These are phyloP conservation scores for Notothenia coriiceps DNA, from an alignment of 2,113 vertebrate species.

Conservation along the genomic window DNA sequence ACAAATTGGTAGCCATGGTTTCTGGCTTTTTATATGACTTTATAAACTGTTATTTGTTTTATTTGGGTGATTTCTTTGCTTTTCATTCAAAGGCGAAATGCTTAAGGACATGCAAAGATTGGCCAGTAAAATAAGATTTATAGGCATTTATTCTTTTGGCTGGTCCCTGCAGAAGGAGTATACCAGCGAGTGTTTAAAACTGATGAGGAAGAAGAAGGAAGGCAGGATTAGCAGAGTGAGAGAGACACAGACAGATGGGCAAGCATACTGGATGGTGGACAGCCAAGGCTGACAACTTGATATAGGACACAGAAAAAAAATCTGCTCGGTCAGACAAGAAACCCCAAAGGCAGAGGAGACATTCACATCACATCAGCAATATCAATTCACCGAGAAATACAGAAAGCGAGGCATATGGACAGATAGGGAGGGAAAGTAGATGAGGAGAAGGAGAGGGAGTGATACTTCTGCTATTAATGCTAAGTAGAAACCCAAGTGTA, in stretches of 20 bases:
- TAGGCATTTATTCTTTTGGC: constrained; percentile 12
- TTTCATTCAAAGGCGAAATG: constrained; percentile 5
- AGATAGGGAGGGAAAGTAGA: constrained; percentile 32
- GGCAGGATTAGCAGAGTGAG: constrained; percentile 60
- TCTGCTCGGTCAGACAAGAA: constrained; percentile 67
- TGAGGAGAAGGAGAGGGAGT: constrained; percentile 11
- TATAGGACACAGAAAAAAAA: constrained; percentile 59
- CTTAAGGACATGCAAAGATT: not conserved
- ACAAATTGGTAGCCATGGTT: not conserved
- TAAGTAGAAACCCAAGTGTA: constrained; percentile 54
- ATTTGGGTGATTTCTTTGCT: not conserved
- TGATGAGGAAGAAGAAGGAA: constrained; percentile 58
- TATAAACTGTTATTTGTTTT: not conserved
- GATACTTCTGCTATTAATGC: constrained; percentile 53
- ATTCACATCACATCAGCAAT: constrained; percentile 68
- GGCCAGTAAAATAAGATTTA: not conserved
- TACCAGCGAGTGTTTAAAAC: constrained; percentile 53
- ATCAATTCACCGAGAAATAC: constrained; percentile 66
- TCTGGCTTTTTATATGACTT: not conserved
- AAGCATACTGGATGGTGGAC: constrained; percentile 62
- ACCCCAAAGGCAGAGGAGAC: constrained; percentile 54
- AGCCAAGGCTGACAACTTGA: constrained; percentile 72
- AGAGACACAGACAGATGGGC: constrained; percentile 73
- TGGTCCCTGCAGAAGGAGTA: constrained; percentile 39
- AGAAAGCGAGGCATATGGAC: constrained; percentile 23